Evolutionary conservation across 2,888 invertebrate species (phyloP).

Genomic region (Acronicta psi): DNA sequence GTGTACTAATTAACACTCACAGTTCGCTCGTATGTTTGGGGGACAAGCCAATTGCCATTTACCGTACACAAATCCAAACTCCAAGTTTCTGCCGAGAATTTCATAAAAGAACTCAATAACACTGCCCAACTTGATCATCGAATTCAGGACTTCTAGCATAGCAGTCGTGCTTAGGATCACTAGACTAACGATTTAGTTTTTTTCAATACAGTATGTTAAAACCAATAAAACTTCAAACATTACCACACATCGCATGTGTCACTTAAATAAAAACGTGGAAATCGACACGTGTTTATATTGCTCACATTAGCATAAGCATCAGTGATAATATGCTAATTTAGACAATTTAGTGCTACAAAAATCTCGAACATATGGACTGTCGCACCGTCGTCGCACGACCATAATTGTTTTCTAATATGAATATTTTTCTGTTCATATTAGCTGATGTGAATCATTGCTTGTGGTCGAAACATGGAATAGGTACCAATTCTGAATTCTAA

Average conservation of each 20-base stretch:
- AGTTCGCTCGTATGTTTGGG: no score
- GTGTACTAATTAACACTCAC: no score
- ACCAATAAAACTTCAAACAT: neutral
- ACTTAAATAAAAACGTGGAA: conserved; percentile 46
- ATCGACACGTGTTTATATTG: conserved; percentile 67
- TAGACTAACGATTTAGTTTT: no score
- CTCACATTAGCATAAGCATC: conserved; percentile 67
- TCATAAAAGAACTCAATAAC: no score
- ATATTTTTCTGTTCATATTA: conserved; percentile 52
- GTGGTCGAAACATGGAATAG: neutral
- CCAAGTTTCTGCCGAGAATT: no score
- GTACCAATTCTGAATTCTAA: no score
- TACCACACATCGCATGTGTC: conserved; percentile 47
- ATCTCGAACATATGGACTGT: conserved; percentile 71
- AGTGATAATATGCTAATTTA: conserved; percentile 57
- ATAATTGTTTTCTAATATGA: conserved; percentile 60
- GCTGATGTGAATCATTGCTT: neutral
- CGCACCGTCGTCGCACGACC: conserved; percentile 66
- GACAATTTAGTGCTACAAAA: conserved; percentile 60
- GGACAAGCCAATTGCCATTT: no score
- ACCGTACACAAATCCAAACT: no score
- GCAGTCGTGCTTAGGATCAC: no score
- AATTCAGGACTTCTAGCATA: no score
- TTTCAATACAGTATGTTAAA: no score
- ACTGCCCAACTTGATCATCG: no score